Percentiles rank a stretch among this genome's conserved stretches.
Conservation (phyloP, 2,113 vertebrate genomes). For the Sarotherodon lohbergeri region DNA sequence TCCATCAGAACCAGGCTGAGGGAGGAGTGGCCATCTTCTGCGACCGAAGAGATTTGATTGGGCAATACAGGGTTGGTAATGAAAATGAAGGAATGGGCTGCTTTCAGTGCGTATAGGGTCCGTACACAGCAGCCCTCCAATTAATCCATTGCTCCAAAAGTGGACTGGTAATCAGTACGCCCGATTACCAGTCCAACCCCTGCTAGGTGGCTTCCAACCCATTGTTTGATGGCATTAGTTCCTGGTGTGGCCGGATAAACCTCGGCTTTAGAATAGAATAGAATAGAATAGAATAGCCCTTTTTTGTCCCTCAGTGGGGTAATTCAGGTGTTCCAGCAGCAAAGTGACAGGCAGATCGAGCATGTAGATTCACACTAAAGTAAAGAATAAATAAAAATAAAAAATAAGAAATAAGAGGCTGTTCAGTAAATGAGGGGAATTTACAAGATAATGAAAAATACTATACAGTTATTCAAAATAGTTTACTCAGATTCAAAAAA, state of each 20-base stretch:
- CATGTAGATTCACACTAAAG: background rate
- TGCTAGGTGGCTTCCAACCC: background rate
- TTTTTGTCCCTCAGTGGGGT: background rate
- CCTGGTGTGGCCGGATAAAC: accelerated
- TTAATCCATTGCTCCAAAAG: no score
- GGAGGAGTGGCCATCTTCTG: no score
- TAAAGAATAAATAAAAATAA: background rate
- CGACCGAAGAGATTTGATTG: no score
- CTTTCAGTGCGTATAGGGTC: no score
- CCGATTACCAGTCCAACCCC: background rate
- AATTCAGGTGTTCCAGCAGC: background rate
- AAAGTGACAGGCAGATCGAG: background rate
- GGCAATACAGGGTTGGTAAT: no score
- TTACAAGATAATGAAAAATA: background rate
- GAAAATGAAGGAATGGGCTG: no score
- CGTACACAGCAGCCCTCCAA: no score
- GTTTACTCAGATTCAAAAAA: background rate
- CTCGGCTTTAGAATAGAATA: background rate
- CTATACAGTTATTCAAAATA: background rate
- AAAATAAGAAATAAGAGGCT: background rate
- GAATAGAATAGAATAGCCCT: background rate
- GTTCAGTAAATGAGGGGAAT: background rate
- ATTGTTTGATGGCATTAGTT: accelerated
- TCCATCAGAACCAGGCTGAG: no score
- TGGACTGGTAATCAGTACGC: background rate